These are phyloP conservation scores for Magallana nippona DNA, from an alignment of 2,888 invertebrate species.

Conservation along the genomic window DNA sequence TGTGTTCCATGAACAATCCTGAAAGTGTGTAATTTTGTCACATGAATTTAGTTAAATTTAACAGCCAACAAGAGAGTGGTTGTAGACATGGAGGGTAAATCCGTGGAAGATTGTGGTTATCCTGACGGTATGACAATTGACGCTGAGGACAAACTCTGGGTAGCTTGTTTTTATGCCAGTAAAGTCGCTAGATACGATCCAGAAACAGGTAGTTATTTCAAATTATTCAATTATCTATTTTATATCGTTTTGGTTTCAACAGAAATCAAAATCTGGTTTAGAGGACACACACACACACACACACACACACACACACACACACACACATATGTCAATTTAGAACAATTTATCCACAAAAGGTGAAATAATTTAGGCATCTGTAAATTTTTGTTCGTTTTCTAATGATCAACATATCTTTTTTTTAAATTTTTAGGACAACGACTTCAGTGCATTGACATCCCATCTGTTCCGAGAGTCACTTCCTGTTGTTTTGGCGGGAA, in stretches of 20 bases:
- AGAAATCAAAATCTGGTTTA: no score
- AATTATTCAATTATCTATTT: no score
- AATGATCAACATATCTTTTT: no score
- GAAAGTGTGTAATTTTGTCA: not conserved
- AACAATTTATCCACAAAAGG: no score
- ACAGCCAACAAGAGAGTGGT: slow-evolving; percentile 8
- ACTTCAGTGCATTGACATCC: slow-evolving; percentile 84
- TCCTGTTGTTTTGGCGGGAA: slow-evolving; percentile 88
- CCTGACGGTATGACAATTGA: slow-evolving; percentile 87
- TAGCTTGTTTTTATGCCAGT: slow-evolving; percentile 87
- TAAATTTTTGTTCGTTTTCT: no score
- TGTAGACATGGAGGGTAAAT: slow-evolving; percentile 29
- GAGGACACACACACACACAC: no score
- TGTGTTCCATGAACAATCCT: no score
- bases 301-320: no score
- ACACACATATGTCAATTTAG: no score
- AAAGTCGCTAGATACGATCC: slow-evolving; percentile 82
- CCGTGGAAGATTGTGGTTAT: slow-evolving; percentile 60
- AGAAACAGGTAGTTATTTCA: slow-evolving; percentile 39
- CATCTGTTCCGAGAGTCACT: slow-evolving; percentile 84
- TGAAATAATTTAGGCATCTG: no score
- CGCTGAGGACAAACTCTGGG: slow-evolving; percentile 88
- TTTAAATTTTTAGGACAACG: slow-evolving; percentile 77
- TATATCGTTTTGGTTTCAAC: no score
- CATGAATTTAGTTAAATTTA: not conserved